A percentile compares a stretch with the other conserved stretches of the same genome.
Evolutionary conservation across 2,113 vertebrate species (phyloP).

Genomic region (Cyanoramphus novaezelandiae): DNA sequence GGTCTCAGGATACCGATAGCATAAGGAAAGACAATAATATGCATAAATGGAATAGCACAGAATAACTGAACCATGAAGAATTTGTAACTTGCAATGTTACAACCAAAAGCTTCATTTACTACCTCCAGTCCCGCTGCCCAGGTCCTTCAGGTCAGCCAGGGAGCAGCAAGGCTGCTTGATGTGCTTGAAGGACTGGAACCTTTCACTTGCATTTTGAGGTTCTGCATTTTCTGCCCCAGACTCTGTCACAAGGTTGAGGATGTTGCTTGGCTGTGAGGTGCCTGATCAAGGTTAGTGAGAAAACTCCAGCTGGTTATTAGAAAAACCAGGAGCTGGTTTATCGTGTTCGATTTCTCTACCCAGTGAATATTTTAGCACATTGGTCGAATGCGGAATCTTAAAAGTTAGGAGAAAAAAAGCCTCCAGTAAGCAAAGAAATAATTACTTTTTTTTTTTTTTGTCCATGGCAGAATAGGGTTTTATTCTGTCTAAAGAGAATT

Average conservation of each 20-base stretch:
- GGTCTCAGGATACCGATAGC: background rate
- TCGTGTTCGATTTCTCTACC: background rate
- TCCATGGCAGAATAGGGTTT: background rate
- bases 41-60: background rate
- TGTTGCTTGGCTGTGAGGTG: background rate
- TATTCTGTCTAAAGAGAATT: background rate
- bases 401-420: rapidly evolving
- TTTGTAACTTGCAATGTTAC: background rate
- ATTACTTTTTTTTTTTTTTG: background rate
- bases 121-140: background rate
- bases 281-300: background rate
- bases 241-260: no score
- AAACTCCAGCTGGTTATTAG: background rate
- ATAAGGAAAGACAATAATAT: background rate
- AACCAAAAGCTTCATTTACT: background rate
- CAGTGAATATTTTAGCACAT: background rate
- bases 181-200: background rate
- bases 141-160: background rate
- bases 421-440: background rate
- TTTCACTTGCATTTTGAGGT: background rate
- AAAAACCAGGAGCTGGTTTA: background rate
- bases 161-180: background rate
- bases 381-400: background rate
- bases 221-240: background rate
- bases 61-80: background rate